Base-by-base conservation (phyloP, 2,797 vertebrate genomes). In the Chelonia mydas region DNA sequence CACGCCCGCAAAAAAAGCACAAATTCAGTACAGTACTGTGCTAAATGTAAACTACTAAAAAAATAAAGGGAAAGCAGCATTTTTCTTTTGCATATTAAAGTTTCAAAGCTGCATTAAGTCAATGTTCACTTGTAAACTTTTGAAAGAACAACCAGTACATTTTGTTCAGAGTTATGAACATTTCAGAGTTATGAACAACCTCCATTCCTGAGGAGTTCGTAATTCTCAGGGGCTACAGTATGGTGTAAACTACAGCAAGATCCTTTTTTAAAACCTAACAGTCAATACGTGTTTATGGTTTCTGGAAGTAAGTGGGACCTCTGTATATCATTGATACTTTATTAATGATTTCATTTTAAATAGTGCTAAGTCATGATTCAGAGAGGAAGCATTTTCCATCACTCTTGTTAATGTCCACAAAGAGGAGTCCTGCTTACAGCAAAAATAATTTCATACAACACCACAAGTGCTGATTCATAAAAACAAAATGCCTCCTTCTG, bases 401-500 rank as follows among this genome's bases (percentile, higher is more conserved):
- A 17, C 84, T 93, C 86, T 95, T 94, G 91, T 96, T 91, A 95
- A 92, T 95, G 87, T 92, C 94, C 93, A 93, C 91, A 90, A 93
- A 87, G 83, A 94, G 88, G 94, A 91, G 90, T 83, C 94, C 94
- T 96, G 94, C 95, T 97, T 94, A 90, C 47, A 80, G 93, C 95
- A 96, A 95, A 97, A 96, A 95, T 95, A 96, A 96, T 97, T 96
- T 97, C 94, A 95, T 87, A 94, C 91, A 95, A 93, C 94, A 94
- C 90, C 89, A 93, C 80, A 83, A 49, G 53, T 95, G 95, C 96
- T 95, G 88, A 82, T 95, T 96, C 50, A 55, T 86, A 92, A 94
- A 95, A 95, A 86, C 12, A 27, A 2, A 87, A 92, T 77, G 76
- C 92, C 76, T 59, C 81, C 49, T 13, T 93, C 49, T 31, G 47